These are phyloP conservation scores for Macrostomum cliftonense DNA, from an alignment of 2,888 invertebrate genomes.

Conservation along the genomic window DNA sequence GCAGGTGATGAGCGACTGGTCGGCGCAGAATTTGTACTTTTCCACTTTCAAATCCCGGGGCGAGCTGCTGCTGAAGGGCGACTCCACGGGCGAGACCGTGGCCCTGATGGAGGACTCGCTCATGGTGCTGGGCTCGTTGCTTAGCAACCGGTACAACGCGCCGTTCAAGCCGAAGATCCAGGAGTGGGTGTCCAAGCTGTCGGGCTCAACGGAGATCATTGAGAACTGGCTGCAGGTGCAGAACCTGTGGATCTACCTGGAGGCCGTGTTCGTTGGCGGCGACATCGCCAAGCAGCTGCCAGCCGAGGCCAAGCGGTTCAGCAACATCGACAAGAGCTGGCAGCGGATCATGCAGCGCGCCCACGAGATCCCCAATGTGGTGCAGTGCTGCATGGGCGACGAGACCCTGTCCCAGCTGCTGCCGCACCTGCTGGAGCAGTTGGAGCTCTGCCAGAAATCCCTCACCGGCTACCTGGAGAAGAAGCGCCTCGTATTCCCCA, in stretches of 20 bases:
- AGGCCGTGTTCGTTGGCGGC: constrained; percentile 91
- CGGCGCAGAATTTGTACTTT: constrained; percentile 66
- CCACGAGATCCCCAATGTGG: constrained; percentile 84
- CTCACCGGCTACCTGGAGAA: constrained; percentile 53
- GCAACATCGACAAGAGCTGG: constrained; percentile 93
- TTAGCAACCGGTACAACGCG: constrained; percentile 86
- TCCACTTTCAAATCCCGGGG: constrained; percentile 82
- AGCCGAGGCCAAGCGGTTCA: constrained; percentile 45
- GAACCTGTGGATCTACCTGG: constrained; percentile 93
- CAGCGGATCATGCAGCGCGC: constrained; percentile 91
- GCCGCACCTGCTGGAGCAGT: constrained; percentile 80
- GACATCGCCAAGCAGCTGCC: constrained; percentile 92
- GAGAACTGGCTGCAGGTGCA: constrained; percentile 92
- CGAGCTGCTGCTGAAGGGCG: constrained; percentile 73
- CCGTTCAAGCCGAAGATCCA: constrained; percentile 89
- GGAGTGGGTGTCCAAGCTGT: constrained; percentile 80
- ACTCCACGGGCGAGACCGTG: constrained; percentile 84
- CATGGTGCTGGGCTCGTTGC: constrained; percentile 75
- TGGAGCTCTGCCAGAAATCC: constrained; percentile 87
- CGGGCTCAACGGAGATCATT: constrained; percentile 83
- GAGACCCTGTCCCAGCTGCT: constrained; percentile 71
- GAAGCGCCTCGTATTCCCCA: constrained; percentile 35
- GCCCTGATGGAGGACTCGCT: constrained; percentile 81
- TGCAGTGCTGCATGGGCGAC: constrained; percentile 84
- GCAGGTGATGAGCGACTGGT: constrained; percentile 85